Percentiles rank a stretch among this genome's conserved stretches.
These are phyloP conservation scores for Mactromeris polynyma DNA, from an alignment of 2,888 invertebrate species.

Conservation along the genomic window DNA sequence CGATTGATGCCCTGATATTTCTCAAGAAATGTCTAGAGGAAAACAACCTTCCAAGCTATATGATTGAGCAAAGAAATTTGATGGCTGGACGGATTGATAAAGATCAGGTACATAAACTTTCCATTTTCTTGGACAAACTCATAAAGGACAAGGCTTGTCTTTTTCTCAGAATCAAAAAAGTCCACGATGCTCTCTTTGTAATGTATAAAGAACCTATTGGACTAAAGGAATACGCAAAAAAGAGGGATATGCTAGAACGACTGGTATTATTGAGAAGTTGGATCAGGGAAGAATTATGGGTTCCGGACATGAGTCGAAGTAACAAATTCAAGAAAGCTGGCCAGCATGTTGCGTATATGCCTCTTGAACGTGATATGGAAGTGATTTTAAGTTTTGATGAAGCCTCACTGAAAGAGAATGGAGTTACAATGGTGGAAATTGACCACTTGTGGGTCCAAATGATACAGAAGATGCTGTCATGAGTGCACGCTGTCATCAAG, in stretches of 20 bases:
- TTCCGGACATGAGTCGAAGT: neutral
- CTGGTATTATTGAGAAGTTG: neutral
- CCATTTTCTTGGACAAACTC: neutral
- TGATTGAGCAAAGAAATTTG: slow-evolving; percentile 22
- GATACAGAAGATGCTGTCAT: neutral
- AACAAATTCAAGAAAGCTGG: neutral
- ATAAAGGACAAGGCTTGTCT: neutral
- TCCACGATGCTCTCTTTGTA: neutral
- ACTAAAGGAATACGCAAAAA: neutral
- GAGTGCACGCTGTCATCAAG: neutral
- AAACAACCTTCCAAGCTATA: slow-evolving; percentile 21
- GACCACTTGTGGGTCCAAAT: neutral
- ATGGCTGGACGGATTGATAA: neutral
- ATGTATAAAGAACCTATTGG: neutral
- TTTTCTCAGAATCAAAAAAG: neutral
- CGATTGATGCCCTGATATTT: neutral
- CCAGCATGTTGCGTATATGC: neutral
- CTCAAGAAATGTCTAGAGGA: neutral
- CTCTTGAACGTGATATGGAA: neutral
- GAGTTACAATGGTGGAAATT: neutral
- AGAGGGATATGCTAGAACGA: neutral
- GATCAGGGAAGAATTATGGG: neutral
- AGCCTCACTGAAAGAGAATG: neutral
- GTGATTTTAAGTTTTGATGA: neutral
- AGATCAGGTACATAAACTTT: neutral